Conservation (phyloP, 2,113 vertebrate species). For the Corythoichthys haematopterus region DNA sequence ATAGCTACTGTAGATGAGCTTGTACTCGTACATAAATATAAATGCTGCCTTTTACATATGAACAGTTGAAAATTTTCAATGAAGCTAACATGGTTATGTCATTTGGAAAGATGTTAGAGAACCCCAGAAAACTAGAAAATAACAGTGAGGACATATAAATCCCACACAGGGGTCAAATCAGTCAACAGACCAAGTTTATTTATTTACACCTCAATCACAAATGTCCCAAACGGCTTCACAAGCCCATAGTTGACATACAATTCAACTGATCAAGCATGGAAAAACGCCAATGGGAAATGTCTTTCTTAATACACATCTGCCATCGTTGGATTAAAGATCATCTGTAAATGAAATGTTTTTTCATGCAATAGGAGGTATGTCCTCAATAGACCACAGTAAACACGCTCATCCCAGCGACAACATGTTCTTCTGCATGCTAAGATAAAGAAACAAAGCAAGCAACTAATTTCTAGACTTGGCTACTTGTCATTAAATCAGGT, state of each 20-base stretch:
- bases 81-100: neutral
- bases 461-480: constrained; percentile 31
- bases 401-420: constrained; percentile 15
- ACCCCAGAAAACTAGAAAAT: neutral
- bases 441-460: constrained; percentile 25
- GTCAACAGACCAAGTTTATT: too few relatives aligned
- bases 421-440: constrained; percentile 24
- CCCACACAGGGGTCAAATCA: neutral
- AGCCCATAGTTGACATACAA: too few relatives aligned
- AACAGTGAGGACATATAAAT: neutral
- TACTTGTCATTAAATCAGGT: constrained; percentile 42
- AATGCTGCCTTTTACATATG: too few relatives aligned
- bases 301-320: neutral
- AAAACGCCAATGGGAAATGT: too few relatives aligned
- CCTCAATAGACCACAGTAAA: constrained; percentile 17
- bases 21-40: neutral
- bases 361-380: constrained; percentile 5
- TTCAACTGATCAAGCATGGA: too few relatives aligned
- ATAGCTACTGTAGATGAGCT: neutral
- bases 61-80: neutral
- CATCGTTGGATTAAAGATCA: constrained; percentile 20
- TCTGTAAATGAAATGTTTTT: constrained; percentile 22
- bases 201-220: too few relatives aligned
- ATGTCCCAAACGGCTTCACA: too few relatives aligned
- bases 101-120: neutral